Percentiles rank a stretch among this genome's conserved stretches.
These are phyloP conservation scores for Portunus trituberculatus DNA, from an alignment of 1,140 invertebrate genomes.

Conservation along the genomic window DNA sequence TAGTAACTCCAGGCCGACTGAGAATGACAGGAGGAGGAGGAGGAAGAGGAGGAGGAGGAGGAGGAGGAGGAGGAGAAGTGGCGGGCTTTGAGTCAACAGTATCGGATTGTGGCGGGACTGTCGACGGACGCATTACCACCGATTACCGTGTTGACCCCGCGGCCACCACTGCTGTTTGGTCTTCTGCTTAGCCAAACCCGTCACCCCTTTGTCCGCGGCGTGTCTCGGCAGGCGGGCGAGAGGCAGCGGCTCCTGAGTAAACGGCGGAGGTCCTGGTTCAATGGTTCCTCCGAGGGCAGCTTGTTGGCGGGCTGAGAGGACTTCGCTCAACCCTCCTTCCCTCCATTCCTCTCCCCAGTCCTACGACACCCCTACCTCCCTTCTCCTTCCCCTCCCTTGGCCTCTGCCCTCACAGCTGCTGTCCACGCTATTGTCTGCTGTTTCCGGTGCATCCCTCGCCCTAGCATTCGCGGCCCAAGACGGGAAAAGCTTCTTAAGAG, in stretches of 20 bases:
- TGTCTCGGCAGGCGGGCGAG: constrained; percentile 37
- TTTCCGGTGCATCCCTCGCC: constrained; percentile 26
- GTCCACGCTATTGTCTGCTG: constrained; percentile 33
- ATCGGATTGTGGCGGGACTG: constrained; percentile 54
- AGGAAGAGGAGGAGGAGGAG: not conserved
- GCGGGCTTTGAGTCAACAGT: constrained; percentile 36
- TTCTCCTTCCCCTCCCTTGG: not conserved
- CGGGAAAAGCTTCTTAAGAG: not conserved
- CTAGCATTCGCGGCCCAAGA: not conserved
- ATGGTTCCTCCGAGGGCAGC: constrained; percentile 31
- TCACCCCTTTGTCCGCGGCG: constrained; percentile 54
- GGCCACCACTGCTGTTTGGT: constrained; percentile 57
- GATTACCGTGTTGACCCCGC: constrained; percentile 61
- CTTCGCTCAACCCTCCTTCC: not conserved
- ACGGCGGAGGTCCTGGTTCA: constrained; percentile 25
- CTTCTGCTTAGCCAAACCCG: constrained; percentile 61
- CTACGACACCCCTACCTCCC: not conserved
- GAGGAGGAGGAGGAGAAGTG: not conserved
- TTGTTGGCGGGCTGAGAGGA: not conserved
- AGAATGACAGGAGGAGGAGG: constrained; percentile 7
- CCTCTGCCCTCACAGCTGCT: constrained; percentile 3
- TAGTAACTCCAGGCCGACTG: not conserved
- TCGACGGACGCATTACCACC: constrained; percentile 61
- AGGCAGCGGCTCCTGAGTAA: constrained; percentile 54
- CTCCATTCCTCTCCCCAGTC: not conserved